A percentile compares a stretch with the other conserved stretches of the same genome.
phyloP scores from a whole-genome alignment of 2,797 vertebrate genomes.

The Acanthornis magna region DNA sequence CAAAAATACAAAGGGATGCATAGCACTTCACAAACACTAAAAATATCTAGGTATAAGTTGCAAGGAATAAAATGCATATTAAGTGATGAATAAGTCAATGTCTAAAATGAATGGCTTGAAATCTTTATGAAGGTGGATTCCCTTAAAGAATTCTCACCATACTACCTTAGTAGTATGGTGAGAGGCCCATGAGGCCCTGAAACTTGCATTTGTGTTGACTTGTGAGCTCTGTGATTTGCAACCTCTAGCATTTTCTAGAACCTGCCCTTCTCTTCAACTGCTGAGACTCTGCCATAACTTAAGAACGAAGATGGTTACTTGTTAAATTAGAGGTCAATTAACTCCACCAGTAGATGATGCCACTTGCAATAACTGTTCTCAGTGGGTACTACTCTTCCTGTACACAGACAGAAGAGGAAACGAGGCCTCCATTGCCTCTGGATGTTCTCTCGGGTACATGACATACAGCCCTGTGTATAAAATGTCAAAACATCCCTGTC shows the following conservation, averaged over 20 bases:
- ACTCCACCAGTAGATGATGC: slow-evolving; percentile 30
- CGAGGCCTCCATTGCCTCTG: not conserved
- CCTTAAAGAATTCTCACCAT: not conserved
- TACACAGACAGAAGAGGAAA: not conserved
- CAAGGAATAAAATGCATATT: not conserved
- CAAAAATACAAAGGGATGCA: not conserved
- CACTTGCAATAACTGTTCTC: slow-evolving; percentile 10
- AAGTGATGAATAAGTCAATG: not conserved
- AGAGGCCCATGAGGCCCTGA: not conserved
- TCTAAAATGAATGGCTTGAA: not conserved
- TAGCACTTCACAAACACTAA: not conserved
- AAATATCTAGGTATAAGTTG: not conserved
- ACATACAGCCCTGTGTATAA: slow-evolving; percentile 31
- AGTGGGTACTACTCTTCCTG: slow-evolving; percentile 34
- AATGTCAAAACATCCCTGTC: slow-evolving; percentile 60
- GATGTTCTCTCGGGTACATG: slow-evolving; percentile 11
- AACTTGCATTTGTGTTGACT: not conserved
- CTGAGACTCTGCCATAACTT: not conserved
- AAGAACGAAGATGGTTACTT: slow-evolving; percentile 24
- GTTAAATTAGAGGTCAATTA: slow-evolving; percentile 55
- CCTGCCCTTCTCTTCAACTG: not conserved
- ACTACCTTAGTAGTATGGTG: not conserved
- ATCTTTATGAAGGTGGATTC: not conserved
- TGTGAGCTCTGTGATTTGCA: not conserved
- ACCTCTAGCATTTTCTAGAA: not conserved